Evolutionary conservation across 1,140 invertebrate genomes (phyloP), one percentile per base, ranked within the genome.

Genomic region (Atta cephalotes): DNA sequence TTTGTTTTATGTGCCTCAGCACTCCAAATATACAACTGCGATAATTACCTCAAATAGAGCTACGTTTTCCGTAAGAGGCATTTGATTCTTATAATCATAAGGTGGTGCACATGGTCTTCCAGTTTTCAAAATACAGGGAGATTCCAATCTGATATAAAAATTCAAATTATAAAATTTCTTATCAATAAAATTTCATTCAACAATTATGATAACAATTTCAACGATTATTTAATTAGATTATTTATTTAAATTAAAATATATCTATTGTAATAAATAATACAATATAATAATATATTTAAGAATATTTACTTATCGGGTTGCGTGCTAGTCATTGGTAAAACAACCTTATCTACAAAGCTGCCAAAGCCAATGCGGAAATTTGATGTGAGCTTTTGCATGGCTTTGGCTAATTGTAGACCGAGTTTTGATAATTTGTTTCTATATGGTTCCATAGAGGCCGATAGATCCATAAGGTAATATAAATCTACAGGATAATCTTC

Each of bases 391-490:
- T 96, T 96, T 81, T 95, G 95, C 97, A 99, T 98, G 3, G 95
- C 95, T 18, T 95, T 90, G 25, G 96, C 97, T 71, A 98, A 95
- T 9, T 96, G 91, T 86, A 96, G 94, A 7, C 97, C 97, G 21
- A 98, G 94, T 56, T 95, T 92, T 0, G 96, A 96, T 3, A 98
- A 92, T 87, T 96, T 96, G 14, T 97, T 95, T 92, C 97, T 97
- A 88, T 98, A 96, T 86, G 96, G 96, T 56, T 95, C 93, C 98
- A 98, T 98, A 0, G 98, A 98, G 65, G 96, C 96, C 4, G 98
- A 98, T 25, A 98, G 94, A 92, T 99, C 98, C 96, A 98, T 97
- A 1, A 99, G 95, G 92, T 98, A 98, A 94, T 99, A 99, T 4
- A 99, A 94, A 95, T 99, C 98, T 0, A 98, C 97, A 0, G 98